A percentile compares a stretch with the other conserved stretches of the same genome.
Evolutionary conservation across 2,113 vertebrate genomes (phyloP).

Genomic region (Platichthys flesus): DNA sequence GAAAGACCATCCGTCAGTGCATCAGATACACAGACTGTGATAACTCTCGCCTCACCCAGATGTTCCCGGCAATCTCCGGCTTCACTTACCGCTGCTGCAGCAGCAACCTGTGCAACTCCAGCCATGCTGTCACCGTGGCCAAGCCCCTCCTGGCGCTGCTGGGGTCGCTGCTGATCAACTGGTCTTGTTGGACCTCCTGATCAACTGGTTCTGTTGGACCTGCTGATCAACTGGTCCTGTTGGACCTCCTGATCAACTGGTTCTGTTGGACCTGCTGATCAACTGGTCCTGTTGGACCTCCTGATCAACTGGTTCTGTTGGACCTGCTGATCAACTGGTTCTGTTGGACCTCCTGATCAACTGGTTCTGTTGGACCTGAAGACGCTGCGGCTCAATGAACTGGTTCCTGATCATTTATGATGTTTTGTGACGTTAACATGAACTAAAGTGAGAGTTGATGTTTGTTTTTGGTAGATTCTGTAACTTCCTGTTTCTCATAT

Average conservation of each 20-base stretch:
- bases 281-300: no score
- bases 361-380: slow-evolving; percentile 1
- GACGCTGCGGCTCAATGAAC: not conserved
- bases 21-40: slow-evolving; percentile 83
- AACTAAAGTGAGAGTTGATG: slow-evolving; percentile 25
- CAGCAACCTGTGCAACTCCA: slow-evolving; percentile 81
- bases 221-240: no score
- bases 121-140: not conserved
- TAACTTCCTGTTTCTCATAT: not conserved
- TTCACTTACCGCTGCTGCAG: slow-evolving; percentile 83
- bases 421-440: slow-evolving; percentile 4
- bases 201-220: no score
- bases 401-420: not conserved
- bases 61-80: slow-evolving; percentile 75
- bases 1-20: slow-evolving; percentile 81
- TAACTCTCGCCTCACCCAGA: slow-evolving; percentile 76
- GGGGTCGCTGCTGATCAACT: slow-evolving; percentile 53
- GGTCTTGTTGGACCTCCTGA: slow-evolving; percentile 43
- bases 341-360: no score
- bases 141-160: slow-evolving; percentile 39
- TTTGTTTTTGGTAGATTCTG: not conserved
- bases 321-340: no score
- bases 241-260: no score
- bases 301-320: no score
- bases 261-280: no score